These are phyloP conservation scores for Microtus montanus DNA, from an alignment of 2,113 vertebrate genomes.

Conservation along the genomic window DNA sequence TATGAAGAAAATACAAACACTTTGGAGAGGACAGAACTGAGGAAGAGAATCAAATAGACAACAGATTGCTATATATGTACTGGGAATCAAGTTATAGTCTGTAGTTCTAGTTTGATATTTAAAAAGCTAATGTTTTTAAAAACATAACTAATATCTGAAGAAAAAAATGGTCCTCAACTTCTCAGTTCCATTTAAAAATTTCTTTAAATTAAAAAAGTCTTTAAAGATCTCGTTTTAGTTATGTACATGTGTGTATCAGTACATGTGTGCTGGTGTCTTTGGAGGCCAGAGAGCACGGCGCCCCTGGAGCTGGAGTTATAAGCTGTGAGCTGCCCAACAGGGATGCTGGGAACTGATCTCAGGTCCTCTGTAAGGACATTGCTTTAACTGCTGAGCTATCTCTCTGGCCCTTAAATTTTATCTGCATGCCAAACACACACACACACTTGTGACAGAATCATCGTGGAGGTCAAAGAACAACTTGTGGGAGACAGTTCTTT, in stretches of 20 bases:
- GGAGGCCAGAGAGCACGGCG: neutral
- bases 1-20: neutral
- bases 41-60: neutral
- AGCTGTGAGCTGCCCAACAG: neutral
- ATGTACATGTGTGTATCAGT: neutral
- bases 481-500: neutral
- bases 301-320: neutral
- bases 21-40: neutral
- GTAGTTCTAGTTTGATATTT: neutral
- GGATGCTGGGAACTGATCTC: neutral
- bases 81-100: neutral
- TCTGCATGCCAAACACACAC: neutral
- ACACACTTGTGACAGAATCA: neutral
- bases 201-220: neutral
- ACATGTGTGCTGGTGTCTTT: neutral
- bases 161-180: neutral
- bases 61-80: neutral
- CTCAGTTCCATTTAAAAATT: neutral
- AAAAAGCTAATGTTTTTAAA: neutral
- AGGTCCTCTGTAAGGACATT: neutral
- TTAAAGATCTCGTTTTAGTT: neutral
- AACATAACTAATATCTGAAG: neutral
- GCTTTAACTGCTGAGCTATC: neutral
- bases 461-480: neutral
- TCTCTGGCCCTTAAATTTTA: neutral